phyloP scores from a whole-genome alignment of 2,113 vertebrate genomes.

The Callopanchax toddi region DNA sequence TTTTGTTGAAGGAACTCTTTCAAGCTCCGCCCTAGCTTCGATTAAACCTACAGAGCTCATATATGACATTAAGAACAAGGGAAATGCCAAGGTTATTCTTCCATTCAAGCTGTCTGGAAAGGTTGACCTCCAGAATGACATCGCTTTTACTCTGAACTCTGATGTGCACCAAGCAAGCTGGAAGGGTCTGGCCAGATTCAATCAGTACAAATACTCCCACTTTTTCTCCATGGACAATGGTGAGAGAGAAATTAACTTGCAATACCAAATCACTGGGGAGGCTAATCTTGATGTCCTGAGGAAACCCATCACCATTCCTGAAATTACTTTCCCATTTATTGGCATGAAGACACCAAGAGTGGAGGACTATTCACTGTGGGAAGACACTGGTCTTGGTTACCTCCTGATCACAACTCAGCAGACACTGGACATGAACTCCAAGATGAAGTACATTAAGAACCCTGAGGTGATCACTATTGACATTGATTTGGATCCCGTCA shows the following conservation, averaged over 20 bases:
- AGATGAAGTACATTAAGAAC: conserved; percentile 87
- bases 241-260: conserved; percentile 77
- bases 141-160: conserved; percentile 80
- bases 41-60: conserved; percentile 79
- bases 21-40: conserved; percentile 79
- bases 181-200: conserved; percentile 84
- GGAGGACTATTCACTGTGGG: conserved; percentile 85
- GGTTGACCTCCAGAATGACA: conserved; percentile 88
- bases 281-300: conserved; percentile 88
- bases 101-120: conserved; percentile 86
- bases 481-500: conserved; percentile 78
- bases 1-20: conserved; percentile 80
- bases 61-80: conserved; percentile 83
- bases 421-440: conserved; percentile 86
- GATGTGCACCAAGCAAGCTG: conserved; percentile 82
- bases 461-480: conserved; percentile 81
- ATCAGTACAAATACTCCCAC: conserved; percentile 90
- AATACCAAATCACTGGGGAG: conserved; percentile 83
- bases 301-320: conserved; percentile 82
- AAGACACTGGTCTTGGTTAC: conserved; percentile 80
- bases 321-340: conserved; percentile 80
- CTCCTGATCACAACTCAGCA: conserved; percentile 87
- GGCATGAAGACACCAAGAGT: conserved; percentile 74
- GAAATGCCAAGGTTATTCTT: conserved; percentile 85
- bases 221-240: conserved; percentile 82